Conservation (phyloP, 2,797 vertebrate genomes). For the Megaceryle alcyon region DNA sequence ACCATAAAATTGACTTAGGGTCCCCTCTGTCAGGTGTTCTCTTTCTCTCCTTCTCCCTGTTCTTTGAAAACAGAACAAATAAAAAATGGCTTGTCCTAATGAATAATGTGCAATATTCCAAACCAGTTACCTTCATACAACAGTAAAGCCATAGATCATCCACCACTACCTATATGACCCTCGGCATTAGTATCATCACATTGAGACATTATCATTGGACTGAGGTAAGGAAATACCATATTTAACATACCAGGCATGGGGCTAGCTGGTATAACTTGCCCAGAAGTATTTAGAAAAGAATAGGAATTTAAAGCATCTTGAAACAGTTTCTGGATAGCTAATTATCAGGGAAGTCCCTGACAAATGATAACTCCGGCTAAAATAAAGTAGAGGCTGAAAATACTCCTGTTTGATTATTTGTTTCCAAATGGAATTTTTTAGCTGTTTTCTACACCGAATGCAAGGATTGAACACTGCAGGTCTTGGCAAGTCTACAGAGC, state of each 20-base stretch:
- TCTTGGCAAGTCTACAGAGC: background rate
- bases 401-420: background rate
- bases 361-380: background rate
- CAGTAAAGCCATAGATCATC: background rate
- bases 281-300: background rate
- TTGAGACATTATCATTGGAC: background rate
- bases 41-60: background rate
- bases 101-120: background rate
- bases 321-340: background rate
- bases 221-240: background rate
- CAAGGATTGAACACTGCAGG: background rate
- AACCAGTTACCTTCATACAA: background rate
- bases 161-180: rapidly evolving
- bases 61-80: background rate
- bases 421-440: background rate
- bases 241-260: background rate
- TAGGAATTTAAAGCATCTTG: background rate
- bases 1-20: background rate
- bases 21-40: rapidly evolving
- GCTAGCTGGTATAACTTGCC: background rate
- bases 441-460: background rate
- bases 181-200: background rate
- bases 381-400: background rate
- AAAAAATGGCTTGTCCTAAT: background rate
- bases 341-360: background rate